Evolutionary conservation across 2,113 vertebrate species (phyloP).

Genomic region (Anoura caudifer): DNA sequence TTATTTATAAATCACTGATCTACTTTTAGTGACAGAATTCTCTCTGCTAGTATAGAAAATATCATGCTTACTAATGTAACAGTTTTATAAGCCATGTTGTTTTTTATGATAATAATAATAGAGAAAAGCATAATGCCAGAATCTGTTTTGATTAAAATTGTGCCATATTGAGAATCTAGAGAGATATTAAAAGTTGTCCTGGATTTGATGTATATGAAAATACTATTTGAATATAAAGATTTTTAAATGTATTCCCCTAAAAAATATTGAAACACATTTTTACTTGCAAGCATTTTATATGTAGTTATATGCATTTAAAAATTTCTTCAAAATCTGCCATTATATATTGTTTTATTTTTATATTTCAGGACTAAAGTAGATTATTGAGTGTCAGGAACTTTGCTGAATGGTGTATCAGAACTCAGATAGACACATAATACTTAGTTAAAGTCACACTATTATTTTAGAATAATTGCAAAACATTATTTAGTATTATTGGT

Average conservation of each 20-base stretch:
- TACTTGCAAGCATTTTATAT: neutral
- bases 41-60: neutral
- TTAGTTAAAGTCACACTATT: neutral
- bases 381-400: neutral
- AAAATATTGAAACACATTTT: neutral
- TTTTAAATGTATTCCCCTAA: neutral
- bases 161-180: neutral
- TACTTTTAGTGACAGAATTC: neutral
- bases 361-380: neutral
- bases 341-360: neutral
- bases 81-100: neutral
- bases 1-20: neutral
- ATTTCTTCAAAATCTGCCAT: neutral
- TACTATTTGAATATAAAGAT: neutral
- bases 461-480: neutral
- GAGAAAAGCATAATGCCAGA: neutral
- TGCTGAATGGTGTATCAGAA: neutral
- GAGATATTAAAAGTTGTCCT: neutral
- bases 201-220: neutral
- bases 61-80: neutral
- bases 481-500: neutral
- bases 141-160: neutral
- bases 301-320: neutral
- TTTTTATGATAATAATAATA: neutral
- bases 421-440: neutral